Percentiles rank a stretch among this genome's conserved stretches.
Evolutionary conservation across 2,113 vertebrate genomes (phyloP).

Genomic region (Seriola quinqueradiata): DNA sequence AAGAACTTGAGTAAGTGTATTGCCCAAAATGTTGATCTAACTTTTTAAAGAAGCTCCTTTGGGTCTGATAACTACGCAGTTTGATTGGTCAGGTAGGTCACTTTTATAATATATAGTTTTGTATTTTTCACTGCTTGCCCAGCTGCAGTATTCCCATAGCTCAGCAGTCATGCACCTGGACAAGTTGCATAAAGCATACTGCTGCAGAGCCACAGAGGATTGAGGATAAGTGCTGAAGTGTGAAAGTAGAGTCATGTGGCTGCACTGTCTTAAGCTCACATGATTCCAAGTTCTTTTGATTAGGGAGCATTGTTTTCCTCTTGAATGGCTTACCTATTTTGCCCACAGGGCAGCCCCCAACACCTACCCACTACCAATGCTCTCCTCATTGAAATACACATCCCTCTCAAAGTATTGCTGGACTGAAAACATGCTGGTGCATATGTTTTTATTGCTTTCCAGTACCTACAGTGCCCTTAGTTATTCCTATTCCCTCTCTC

Average conservation of each 20-base stretch:
- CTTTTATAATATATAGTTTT: neutral
- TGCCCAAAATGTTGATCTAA: neutral
- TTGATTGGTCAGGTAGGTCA: no score
- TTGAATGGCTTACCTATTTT: slow-evolving; percentile 10
- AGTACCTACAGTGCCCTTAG: neutral
- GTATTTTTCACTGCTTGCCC: neutral
- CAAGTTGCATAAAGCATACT: slow-evolving; percentile 16
- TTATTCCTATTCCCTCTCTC: slow-evolving; percentile 10
- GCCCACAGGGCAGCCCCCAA: neutral
- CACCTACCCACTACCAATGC: no score
- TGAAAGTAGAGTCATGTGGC: slow-evolving; percentile 77
- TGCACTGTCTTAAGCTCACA: slow-evolving; percentile 47
- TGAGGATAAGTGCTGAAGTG: slow-evolving; percentile 48
- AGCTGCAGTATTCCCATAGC: neutral
- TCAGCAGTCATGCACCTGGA: slow-evolving; percentile 2
- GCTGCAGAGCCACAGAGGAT: slow-evolving; percentile 25
- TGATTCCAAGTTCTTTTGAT: slow-evolving; percentile 51
- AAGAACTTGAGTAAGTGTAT: neutral
- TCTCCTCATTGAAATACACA: slow-evolving; percentile 54
- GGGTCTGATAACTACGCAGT: neutral
- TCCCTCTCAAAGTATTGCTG: neutral
- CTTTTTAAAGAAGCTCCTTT: neutral
- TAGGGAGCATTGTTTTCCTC: slow-evolving; percentile 84
- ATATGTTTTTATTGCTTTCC: slow-evolving; percentile 15
- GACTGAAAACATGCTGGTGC: neutral